These are phyloP conservation scores for Laticauda colubrina DNA, from an alignment of 2,113 vertebrate species.

Conservation along the genomic window DNA sequence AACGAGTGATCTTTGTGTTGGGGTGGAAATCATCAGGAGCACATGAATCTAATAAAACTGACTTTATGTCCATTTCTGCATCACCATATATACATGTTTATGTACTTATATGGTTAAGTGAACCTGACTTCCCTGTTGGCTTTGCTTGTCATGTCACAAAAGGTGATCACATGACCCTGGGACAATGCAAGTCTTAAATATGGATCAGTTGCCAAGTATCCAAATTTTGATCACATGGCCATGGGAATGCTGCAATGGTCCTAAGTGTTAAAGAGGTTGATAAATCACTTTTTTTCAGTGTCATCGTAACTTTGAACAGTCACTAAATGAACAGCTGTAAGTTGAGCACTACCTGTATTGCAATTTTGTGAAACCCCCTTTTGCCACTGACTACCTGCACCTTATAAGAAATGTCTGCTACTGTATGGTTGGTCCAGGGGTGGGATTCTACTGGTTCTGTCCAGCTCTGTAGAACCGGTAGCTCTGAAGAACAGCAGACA, in stretches of 20 bases:
- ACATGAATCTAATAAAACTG: neutral
- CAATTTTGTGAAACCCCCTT: neutral
- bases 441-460: too few species aligned
- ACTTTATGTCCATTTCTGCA: neutral
- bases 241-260: too few species aligned
- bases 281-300: too few species aligned
- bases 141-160: neutral
- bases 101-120: neutral
- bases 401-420: neutral
- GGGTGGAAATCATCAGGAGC: neutral
- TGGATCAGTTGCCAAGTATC: too few species aligned
- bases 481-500: too few species aligned
- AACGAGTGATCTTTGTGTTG: neutral
- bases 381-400: neutral
- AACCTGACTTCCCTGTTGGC: neutral
- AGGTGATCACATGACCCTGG: neutral
- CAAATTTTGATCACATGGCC: too few species aligned
- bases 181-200: too few species aligned
- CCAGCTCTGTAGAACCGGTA: too few species aligned
- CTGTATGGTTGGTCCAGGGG: neutral
- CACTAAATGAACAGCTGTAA: too few species aligned
- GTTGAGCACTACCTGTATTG: too few species aligned
- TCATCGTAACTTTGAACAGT: too few species aligned
- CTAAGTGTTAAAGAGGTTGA: too few species aligned
- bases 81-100: neutral